These are phyloP conservation scores for Guaruba guarouba DNA, from an alignment of 2,113 vertebrate genomes.

Conservation along the genomic window DNA sequence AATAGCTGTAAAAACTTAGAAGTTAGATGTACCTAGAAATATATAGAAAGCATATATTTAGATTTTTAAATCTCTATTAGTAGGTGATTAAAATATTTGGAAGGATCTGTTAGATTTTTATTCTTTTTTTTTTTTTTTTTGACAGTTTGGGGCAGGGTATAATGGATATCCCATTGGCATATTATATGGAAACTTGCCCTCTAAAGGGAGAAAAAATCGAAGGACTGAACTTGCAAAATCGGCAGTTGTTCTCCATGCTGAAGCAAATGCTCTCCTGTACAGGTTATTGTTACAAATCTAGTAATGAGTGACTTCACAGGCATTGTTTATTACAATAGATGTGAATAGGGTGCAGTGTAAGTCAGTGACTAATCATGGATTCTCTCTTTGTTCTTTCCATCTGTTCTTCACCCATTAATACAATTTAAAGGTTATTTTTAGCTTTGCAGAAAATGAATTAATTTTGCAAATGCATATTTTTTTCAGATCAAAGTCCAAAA, in stretches of 20 bases:
- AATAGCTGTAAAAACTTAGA: background rate
- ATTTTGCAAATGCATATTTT: background rate
- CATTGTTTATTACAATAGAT: background rate
- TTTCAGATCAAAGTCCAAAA: background rate
- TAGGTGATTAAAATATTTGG: background rate
- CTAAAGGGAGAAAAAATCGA: accelerated
- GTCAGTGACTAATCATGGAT: background rate
- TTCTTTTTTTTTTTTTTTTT: background rate
- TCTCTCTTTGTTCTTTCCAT: background rate
- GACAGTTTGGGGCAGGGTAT: conserved; percentile 26
- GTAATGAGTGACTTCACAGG: background rate
- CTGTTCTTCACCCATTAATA: background rate
- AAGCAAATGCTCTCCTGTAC: conserved; percentile 4
- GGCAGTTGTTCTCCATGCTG: background rate
- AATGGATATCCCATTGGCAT: conserved; percentile 9
- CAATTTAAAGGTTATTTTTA: background rate
- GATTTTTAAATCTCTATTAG: background rate
- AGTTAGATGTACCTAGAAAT: background rate
- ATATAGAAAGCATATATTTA: background rate
- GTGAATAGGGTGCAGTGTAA: background rate
- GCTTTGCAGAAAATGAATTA: background rate
- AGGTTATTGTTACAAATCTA: background rate
- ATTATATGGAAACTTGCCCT: background rate
- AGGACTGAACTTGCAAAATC: background rate
- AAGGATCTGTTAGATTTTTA: background rate